Percentiles rank a stretch among this genome's conserved stretches.
phyloP scores from a whole-genome alignment of 2,888 invertebrate genomes.

The Lysandra coridon region DNA sequence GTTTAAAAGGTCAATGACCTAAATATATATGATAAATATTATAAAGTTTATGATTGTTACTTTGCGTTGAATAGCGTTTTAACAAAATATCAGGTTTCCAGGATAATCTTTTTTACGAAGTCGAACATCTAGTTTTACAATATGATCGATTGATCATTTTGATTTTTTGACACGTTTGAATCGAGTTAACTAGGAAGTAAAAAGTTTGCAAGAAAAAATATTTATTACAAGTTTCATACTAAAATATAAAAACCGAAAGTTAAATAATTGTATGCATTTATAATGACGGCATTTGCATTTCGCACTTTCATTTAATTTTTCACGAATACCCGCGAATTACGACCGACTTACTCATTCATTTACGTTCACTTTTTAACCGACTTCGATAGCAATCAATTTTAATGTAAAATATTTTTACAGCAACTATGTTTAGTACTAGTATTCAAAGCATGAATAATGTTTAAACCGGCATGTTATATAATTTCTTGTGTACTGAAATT shows the following conservation, averaged over 20 bases:
- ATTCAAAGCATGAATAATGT: not conserved
- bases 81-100: no score
- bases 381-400: not conserved
- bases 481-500: not conserved
- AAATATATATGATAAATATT: no score
- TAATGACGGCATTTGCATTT: not conserved
- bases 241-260: constrained; percentile 7
- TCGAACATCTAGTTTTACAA: no score
- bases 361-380: not conserved
- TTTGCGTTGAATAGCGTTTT: no score
- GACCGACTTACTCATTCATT: not conserved
- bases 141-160: no score
- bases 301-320: constrained; percentile 8
- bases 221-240: not conserved
- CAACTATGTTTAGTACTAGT: not conserved
- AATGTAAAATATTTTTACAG: no score
- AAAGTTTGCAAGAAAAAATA: not conserved
- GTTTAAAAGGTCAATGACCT: no score
- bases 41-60: no score
- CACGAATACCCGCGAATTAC: not conserved
- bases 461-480: not conserved
- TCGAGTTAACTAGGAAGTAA: no score
- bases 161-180: no score
- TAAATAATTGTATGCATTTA: not conserved
- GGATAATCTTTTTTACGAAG: no score